A percentile compares a stretch with the other conserved stretches of the same genome.
Evolutionary conservation across 2,888 invertebrate genomes (phyloP).

Genomic region (Drosophila kanekoi): DNA sequence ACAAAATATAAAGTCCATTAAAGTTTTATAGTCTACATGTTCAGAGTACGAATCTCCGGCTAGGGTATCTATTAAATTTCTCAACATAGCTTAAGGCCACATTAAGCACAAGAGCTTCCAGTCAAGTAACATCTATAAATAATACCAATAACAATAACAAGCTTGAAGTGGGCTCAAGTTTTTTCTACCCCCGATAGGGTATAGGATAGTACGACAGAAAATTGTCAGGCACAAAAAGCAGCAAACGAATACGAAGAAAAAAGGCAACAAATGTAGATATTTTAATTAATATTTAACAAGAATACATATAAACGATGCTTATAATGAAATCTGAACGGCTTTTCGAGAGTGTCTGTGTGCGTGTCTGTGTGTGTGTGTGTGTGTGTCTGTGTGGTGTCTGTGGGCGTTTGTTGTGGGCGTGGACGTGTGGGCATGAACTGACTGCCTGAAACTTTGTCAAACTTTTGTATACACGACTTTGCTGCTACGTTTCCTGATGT

Average conservation of each 20-base stretch:
- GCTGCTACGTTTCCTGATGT: conserved; percentile 22
- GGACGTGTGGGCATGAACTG: conserved; percentile 35
- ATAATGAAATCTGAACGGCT: conserved; percentile 59
- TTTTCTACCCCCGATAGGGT: background rate
- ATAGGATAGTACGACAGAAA: background rate
- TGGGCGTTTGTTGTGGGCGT: conserved; percentile 18
- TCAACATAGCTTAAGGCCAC: background rate
- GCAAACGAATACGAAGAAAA: conserved; percentile 1
- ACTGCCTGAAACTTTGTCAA: conserved; percentile 62
- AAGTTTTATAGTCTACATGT: too few species aligned
- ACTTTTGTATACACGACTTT: conserved; percentile 54
- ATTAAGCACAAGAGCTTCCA: too few species aligned
- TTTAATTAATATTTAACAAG: conserved; percentile 84
- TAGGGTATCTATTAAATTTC: background rate
- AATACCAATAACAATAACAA: background rate
- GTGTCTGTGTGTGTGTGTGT: conserved; percentile 7
- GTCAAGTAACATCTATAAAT: background rate
- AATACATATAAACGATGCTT: conserved; percentile 68
- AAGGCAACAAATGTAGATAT: conserved; percentile 57
- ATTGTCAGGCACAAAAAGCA: conserved; percentile 7
- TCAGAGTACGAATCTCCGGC: too few species aligned
- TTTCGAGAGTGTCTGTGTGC: conserved; percentile 12
- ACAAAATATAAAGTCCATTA: too few species aligned
- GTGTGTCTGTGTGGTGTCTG: conserved; percentile 17
- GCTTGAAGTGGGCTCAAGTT: background rate